phyloP scores from a whole-genome alignment of 2,888 invertebrate genomes.

The Athalia rosae region DNA sequence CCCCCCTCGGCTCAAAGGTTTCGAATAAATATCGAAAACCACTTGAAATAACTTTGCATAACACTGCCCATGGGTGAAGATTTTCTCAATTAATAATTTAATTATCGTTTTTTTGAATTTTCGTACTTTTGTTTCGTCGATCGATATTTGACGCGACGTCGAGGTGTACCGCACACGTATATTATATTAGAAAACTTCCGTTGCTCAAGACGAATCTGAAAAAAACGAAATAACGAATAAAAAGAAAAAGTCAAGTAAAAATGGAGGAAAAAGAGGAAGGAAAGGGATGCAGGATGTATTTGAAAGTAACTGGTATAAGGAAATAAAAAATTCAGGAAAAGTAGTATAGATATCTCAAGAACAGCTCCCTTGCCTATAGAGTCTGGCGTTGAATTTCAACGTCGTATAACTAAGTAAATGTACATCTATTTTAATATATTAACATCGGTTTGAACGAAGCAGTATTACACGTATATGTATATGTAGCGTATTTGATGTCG shows the following conservation, averaged over 20 bases:
- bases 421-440: constrained; percentile 61
- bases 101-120: neutral
- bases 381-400: constrained; percentile 10
- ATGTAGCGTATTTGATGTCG: neutral
- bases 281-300: no score
- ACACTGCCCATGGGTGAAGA: neutral
- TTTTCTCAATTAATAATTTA: neutral
- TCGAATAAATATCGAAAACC: constrained; percentile 5
- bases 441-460: constrained; percentile 48
- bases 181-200: neutral
- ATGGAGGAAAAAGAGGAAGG: no score
- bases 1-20: constrained; percentile 14
- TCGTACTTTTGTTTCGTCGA: neutral
- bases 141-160: neutral
- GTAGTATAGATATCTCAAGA: constrained; percentile 9
- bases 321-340: constrained; percentile 21
- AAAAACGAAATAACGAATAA: no score
- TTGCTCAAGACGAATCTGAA: no score
- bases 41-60: constrained; percentile 7
- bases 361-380: neutral
- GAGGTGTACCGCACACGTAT: neutral
- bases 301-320: neutral
- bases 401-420: constrained; percentile 47
- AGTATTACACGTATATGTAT: neutral
- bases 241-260: no score